Conservation (phyloP, 92 coral and sea anemone genomes). For the Parazoanthus atlanticus region DNA sequence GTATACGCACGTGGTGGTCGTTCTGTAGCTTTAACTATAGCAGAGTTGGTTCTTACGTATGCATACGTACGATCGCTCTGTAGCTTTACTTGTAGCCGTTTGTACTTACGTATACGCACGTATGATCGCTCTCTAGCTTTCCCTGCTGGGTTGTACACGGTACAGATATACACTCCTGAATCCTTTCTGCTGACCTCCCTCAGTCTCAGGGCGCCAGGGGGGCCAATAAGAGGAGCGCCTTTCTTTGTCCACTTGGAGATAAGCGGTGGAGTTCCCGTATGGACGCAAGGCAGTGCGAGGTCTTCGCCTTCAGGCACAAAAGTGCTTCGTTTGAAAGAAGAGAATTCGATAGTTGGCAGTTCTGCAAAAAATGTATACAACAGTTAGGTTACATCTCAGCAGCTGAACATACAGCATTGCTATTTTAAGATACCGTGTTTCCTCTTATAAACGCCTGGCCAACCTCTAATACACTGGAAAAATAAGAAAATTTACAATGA, state of each 20-base stretch:
- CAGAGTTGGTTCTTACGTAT: neutral
- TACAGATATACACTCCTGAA: constrained; percentile 74
- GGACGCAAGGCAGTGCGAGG: constrained; percentile 2
- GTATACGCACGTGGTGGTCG: too few relatives aligned
- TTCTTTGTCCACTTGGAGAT: constrained; percentile 32
- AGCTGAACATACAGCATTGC: too few relatives aligned
- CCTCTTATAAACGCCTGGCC: too few relatives aligned
- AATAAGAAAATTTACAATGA: too few relatives aligned
- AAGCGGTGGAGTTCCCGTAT: constrained; percentile 23
- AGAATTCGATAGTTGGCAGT: constrained; percentile 7
- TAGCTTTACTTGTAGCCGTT: neutral
- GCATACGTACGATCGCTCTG: neutral
- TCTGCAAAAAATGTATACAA: constrained; percentile 11
- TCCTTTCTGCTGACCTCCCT: constrained; percentile 59
- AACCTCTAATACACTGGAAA: too few relatives aligned
- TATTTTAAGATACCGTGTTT: too few relatives aligned
- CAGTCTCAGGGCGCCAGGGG: constrained; percentile 39
- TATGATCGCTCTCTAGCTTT: constrained; percentile 45
- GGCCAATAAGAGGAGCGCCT: neutral
- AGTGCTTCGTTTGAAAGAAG: constrained; percentile 3
- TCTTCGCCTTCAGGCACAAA: neutral
- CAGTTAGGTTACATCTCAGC: too few relatives aligned
- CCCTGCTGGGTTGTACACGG: constrained; percentile 86
- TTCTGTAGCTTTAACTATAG: too few relatives aligned
- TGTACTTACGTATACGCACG: constrained; percentile 64